Evolutionary conservation across 2,888 invertebrate genomes (phyloP), one percentile per base, ranked within the genome.

Genomic region (Tromatobia lineatoria): DNA sequence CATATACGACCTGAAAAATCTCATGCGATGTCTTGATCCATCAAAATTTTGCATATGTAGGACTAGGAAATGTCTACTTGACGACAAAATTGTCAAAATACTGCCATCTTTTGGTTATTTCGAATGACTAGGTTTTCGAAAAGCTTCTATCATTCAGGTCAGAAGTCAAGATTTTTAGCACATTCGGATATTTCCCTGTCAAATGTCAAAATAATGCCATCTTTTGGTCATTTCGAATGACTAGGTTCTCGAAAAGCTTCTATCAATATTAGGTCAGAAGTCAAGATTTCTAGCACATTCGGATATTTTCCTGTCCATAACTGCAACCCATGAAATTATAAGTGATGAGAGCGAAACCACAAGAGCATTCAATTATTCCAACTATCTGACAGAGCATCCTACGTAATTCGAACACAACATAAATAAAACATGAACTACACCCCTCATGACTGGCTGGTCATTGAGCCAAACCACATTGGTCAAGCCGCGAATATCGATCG

Each of bases 401-500:
- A 23, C 1, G 23, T 23, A 54, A 54, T 54, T 54, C 23, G 23
- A 10, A 57, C 13, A 6, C 25, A 23, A 25, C 25, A 61, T 61
- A 61, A 61, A 34, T 34, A 29, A 61, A 29, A 61, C 34, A 61
- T 34, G 59, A 6, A 61, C 6, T 61, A 18, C 18, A 61, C 59
- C 34, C 25, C 20, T 23, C 54, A 11, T 23, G 20, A 29, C 59
- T 10, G 34, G 34, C 10, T 18, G n/a, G 18, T 34, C 59, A 61
- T 61, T 61, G 59, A 34, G n/a, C 59, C n/a, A 34, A 61, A 61
- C 59, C 59, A 7, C 34, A 61, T 61, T 34, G 59, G 59, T 61
- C 71, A n/a, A 71, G 20, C 15, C 54, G n/a, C 23, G 34, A 54
- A 42, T 38, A 71, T 59, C n/a, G 42, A 25, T 57, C 13, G 18